These are phyloP conservation scores for Sinocyclocheilus rhinocerous DNA, from an alignment of 2,113 vertebrate species.

Conservation along the genomic window DNA sequence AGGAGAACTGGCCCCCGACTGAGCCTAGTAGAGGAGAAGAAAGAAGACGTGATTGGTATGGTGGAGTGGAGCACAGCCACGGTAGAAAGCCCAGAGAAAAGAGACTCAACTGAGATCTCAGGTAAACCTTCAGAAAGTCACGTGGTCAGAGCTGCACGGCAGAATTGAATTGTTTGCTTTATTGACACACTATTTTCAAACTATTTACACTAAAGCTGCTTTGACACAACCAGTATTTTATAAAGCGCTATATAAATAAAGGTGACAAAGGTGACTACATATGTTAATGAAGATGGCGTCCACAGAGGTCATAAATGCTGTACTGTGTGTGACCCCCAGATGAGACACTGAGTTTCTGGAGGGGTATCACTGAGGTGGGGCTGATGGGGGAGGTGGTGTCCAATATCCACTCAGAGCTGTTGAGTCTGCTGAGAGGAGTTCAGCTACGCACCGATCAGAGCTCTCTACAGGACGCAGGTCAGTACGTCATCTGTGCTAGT, in stretches of 20 bases:
- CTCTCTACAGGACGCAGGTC: slow-evolving; percentile 90
- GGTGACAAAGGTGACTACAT: too few relatives aligned
- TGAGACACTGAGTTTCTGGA: slow-evolving; percentile 96
- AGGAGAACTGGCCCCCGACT: too few relatives aligned
- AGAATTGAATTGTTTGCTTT: too few relatives aligned
- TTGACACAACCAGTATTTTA: too few relatives aligned
- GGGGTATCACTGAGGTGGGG: slow-evolving; percentile 95
- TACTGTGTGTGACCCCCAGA: slow-evolving; percentile 72
- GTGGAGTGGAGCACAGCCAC: slow-evolving; percentile 71
- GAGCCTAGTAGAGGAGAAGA: slow-evolving; percentile 78
- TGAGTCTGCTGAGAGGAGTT: slow-evolving; percentile 87
- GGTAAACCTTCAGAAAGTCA: slow-evolving; percentile 71
- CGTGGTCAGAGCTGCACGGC: too few relatives aligned
- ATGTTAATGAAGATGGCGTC: background rate
- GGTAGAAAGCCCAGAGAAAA: slow-evolving; percentile 79
- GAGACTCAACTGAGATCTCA: slow-evolving; percentile 87
- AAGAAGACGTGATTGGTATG: slow-evolving; percentile 74
- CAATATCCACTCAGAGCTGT: slow-evolving; percentile 93
- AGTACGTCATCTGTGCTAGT: slow-evolving; percentile 1
- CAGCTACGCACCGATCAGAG: slow-evolving; percentile 82
- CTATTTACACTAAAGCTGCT: too few relatives aligned
- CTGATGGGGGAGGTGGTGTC: slow-evolving; percentile 95
- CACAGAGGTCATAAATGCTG: background rate
- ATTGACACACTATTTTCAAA: too few relatives aligned
- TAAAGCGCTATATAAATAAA: too few relatives aligned